A percentile compares a stretch with the other conserved stretches of the same genome.
Evolutionary conservation across 2,797 vertebrate genomes (phyloP).

Genomic region (Eurystomus glaucurus): DNA sequence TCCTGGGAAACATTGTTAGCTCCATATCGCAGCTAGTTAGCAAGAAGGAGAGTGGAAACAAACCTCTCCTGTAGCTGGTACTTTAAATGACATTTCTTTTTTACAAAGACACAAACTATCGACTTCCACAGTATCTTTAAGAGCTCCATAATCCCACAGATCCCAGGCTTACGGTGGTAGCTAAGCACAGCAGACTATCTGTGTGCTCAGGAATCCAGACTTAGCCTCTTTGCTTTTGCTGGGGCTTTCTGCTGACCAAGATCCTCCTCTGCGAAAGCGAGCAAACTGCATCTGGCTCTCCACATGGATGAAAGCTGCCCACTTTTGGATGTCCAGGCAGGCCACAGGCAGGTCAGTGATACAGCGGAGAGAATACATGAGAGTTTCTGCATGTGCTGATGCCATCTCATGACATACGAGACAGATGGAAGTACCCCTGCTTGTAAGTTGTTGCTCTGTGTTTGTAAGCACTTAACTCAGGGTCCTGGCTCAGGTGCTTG

Average conservation of each 20-base stretch:
- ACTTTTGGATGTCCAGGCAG: conserved; percentile 60
- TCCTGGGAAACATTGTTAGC: neutral
- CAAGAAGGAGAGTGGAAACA: conserved; percentile 14
- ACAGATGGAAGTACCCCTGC: conserved; percentile 16
- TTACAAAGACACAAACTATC: neutral
- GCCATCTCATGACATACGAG: neutral
- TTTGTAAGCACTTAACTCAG: neutral
- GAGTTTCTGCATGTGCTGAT: neutral
- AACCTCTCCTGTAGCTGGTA: neutral
- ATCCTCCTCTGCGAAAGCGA: neutral
- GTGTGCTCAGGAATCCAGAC: conserved; percentile 20
- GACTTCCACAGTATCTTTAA: conserved; percentile 28
- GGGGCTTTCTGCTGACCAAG: conserved; percentile 22
- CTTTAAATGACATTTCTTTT: conserved; percentile 27
- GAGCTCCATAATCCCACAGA: conserved; percentile 8
- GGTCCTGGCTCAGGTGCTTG: neutral
- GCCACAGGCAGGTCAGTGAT: conserved; percentile 62
- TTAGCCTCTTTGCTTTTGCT: conserved; percentile 57
- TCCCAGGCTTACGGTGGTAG: conserved; percentile 16
- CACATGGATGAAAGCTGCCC: conserved; percentile 30
- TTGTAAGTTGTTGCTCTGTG: neutral
- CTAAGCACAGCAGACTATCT: conserved; percentile 24
- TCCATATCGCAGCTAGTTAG: neutral
- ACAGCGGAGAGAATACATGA: neutral
- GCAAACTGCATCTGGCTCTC: neutral